Percentiles rank a stretch among this genome's conserved stretches.
Evolutionary conservation across 2,888 invertebrate species (phyloP).

Genomic region (Tetanocera ferruginea): DNA sequence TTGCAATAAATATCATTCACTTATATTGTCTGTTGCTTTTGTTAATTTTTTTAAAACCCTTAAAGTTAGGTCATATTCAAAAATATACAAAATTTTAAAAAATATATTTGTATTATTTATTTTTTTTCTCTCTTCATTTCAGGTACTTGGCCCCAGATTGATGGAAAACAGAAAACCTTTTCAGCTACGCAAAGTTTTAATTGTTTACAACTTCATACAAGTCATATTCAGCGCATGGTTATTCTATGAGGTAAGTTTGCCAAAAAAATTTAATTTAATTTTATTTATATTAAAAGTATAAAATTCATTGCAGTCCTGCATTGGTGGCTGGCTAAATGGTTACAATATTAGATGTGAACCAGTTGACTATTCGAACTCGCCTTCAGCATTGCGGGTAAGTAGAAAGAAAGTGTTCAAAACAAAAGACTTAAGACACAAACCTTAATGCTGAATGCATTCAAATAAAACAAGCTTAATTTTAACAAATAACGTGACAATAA

Average conservation of each 20-base stretch:
- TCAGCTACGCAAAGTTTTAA: conserved; percentile 79
- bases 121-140: conserved; percentile 50
- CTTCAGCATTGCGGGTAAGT: conserved; percentile 79
- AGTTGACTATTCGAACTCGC: conserved; percentile 81
- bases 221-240: conserved; percentile 72
- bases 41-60: background rate
- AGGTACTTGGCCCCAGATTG: conserved; percentile 81
- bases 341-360: conserved; percentile 85
- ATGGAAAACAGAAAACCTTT: conserved; percentile 91
- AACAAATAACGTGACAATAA: too few species aligned
- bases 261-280: background rate
- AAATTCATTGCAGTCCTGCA: conserved; percentile 69
- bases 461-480: too few species aligned
- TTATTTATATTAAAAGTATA: background rate
- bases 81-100: background rate
- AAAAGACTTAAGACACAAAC: conserved; percentile 42
- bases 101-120: background rate
- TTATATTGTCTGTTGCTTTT: too few species aligned
- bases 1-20: too few species aligned
- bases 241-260: conserved; percentile 70
- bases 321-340: conserved; percentile 79
- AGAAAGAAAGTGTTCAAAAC: conserved; percentile 26
- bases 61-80: background rate
- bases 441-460: too few species aligned
- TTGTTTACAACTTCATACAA: conserved; percentile 89